These are phyloP conservation scores for Syngnathus scovelli DNA, from an alignment of 2,113 vertebrate species.

Conservation along the genomic window DNA sequence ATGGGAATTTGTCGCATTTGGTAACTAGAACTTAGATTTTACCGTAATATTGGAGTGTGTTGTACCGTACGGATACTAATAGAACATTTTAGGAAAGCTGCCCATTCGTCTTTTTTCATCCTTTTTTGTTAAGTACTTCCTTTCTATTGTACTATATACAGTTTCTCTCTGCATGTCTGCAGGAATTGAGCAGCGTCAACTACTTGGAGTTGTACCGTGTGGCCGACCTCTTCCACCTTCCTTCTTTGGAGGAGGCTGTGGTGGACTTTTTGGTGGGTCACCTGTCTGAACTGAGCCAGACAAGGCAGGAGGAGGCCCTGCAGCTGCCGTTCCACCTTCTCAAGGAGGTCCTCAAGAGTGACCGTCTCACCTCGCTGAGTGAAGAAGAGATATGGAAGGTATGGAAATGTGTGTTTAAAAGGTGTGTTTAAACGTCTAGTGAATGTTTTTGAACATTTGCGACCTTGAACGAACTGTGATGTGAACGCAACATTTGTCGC, in stretches of 20 bases:
- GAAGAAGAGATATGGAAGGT: conserved; percentile 98
- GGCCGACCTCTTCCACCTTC: conserved; percentile 96
- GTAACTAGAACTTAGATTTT: not conserved
- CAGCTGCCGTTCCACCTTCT: conserved; percentile 88
- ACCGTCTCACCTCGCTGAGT: conserved; percentile 90
- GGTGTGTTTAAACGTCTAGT: too few species aligned
- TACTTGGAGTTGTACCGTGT: conserved; percentile 97
- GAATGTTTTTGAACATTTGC: too few species aligned
- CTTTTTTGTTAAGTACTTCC: too few species aligned
- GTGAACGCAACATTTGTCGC: too few species aligned
- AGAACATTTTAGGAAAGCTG: not conserved
- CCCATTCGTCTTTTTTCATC: not conserved
- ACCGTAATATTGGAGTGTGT: conserved; percentile 1
- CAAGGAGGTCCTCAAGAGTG: conserved; percentile 92
- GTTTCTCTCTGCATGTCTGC: conserved; percentile 12
- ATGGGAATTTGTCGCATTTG: not conserved
- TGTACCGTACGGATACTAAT: not conserved
- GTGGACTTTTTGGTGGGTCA: conserved; percentile 93
- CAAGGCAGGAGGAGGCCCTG: conserved; percentile 83
- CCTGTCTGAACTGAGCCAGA: conserved; percentile 88
- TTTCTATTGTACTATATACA: not conserved
- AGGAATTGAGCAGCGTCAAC: conserved; percentile 96
- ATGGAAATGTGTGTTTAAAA: not conserved
- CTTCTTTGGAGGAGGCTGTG: conserved; percentile 88
- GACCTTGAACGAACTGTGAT: too few species aligned